Base-by-base conservation (phyloP, 1,140 invertebrate species). In the Lasaia peninsularis region DNA sequence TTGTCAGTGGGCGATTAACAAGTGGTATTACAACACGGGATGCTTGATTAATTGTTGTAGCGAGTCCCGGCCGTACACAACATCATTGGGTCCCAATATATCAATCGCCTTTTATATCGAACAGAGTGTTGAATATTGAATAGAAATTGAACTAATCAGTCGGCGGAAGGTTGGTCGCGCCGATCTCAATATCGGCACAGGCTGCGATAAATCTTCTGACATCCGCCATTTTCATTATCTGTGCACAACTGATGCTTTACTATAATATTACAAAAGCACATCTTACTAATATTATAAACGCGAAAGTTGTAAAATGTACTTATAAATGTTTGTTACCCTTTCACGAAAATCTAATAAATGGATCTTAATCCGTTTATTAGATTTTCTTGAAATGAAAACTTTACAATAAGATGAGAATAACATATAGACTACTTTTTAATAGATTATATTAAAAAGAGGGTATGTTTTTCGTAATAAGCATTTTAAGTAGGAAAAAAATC, bases 71-170 rank as follows among this genome's bases (percentile, higher is more conserved):
- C 12, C 35, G 12, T 8, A 20, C 18, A 44, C 9, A 44, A 44
- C 11, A 44, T 44, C 37, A 44, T 44, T 20, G 37, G 16, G 18
- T 18, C 16, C 16, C 8, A 44, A 16, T 44, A 44, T 16, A 44
- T 44, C 40, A 44, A 44, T 44, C 16, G 20, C 14, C 40, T n/a
- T 44, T 44, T 44, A 44, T 18, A 16, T 44, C 40, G 16, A 10
- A 8, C 18, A 44, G 8, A 10, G 40, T 20, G 40, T 44, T 44
- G 40, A 44, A 44, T 44, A 44, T 44, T 44, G 40, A 44, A 44
- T 44, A 44, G 40, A 44, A 21, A 44, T 44, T 14, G 40, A 44
- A 44, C 40, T 44, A 44, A 44, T 44, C 40, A 44, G 40, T 18
- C 20, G 2, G 40, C 8, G 40, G 16, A 44, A 44, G 40, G 40